Base-by-base conservation (phyloP, 1,140 invertebrate species). In the Brachionus manjavacas region DNA sequence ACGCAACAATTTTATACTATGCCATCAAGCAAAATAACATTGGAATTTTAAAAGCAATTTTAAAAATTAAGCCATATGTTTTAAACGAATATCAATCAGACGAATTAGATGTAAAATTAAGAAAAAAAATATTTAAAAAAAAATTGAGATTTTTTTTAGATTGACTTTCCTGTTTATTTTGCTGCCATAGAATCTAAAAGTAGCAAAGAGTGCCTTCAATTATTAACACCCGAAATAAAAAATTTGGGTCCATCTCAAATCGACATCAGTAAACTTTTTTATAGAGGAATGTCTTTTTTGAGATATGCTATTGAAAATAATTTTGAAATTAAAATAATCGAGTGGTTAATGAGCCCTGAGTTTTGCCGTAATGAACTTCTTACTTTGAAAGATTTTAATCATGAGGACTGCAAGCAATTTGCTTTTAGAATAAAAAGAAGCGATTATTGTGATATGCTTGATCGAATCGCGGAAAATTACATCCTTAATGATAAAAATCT, bases 1-100 rank as follows among this genome's bases (percentile, higher is more conserved):
- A 68, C 20, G 14, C 79, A 46, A 81, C 79, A 60, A 46, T 81
- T 64, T 81, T 81, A 9, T 81, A 81, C 20, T 64, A 81, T 64
- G 79, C 52, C 14, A 60, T 81, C 9, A 43, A 31, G 12, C 20
- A 81, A 41, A 81, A 68, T 11, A 68, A 81, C n/a, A 9, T 11
- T 25, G 16, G 31, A 7, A 9, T 81, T 16, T 35, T 81, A 12
- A 64, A 41, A 68, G 14, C 79, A 23, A 12, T 76, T 23, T 46
- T 76, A 8, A 76, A 49, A 76, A 25, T 76, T 8, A 76, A 76
- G 20, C 72, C 39, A 12, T 76, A 28, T 49, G 28, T 76, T 76
- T 49, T 81, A 3, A 35, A 14, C 7, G 79, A 81, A 81, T 41
- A 14, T 41, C 20, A 64, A 16, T 39, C 28, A 20, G 79, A 81